phyloP scores from a whole-genome alignment of 2,797 vertebrate genomes.

The Acanthurus lineatus region DNA sequence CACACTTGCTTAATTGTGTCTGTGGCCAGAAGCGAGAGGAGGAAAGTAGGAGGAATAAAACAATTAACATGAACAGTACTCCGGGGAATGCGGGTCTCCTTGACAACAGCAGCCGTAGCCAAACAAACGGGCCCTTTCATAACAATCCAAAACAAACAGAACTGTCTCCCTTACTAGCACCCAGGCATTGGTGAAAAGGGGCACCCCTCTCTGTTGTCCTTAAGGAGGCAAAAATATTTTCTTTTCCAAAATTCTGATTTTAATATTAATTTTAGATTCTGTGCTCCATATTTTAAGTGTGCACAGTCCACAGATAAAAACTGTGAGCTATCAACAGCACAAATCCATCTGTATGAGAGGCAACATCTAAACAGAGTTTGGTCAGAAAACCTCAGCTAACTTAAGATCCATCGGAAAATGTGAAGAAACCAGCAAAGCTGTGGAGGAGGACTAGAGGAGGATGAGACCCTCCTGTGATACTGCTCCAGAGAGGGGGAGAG shows the following conservation, averaged over 20 bases:
- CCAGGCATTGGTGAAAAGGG: constrained; percentile 18
- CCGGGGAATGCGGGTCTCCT: constrained; percentile 80
- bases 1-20: constrained; percentile 79
- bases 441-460: constrained; percentile 5
- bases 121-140: constrained; percentile 84
- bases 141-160: constrained; percentile 78
- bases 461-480: constrained; percentile 31
- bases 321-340: neutral
- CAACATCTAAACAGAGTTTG: neutral
- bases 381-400: constrained; percentile 5
- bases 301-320: neutral
- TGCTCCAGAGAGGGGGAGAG: constrained; percentile 18
- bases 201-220: constrained; percentile 6
- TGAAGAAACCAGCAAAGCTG: constrained; percentile 1
- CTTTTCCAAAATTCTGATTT: neutral
- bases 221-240: neutral
- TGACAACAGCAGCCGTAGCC: constrained; percentile 77
- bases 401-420: constrained; percentile 14
- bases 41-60: constrained; percentile 79
- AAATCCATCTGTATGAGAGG: neutral
- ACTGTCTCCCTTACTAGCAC: constrained; percentile 62
- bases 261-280: neutral
- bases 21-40: constrained; percentile 65
- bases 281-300: neutral
- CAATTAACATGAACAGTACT: constrained; percentile 80